These are phyloP conservation scores for Leptinotarsa undecemlineata DNA, from an alignment of 1,140 invertebrate genomes.

Conservation along the genomic window DNA sequence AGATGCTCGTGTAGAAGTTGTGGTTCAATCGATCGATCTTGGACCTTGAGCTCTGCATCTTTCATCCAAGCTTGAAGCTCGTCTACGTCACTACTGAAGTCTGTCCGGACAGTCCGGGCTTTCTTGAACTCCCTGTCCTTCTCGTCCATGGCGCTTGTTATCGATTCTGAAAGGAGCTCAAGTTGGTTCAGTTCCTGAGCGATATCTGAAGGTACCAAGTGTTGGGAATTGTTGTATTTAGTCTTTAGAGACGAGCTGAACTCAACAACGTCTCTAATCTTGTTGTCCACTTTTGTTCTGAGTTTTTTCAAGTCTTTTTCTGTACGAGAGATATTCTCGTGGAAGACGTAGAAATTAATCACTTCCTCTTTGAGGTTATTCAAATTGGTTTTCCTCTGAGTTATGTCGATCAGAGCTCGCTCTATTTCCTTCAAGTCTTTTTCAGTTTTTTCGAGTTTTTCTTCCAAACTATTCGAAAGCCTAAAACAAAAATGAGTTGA, in stretches of 20 bases:
- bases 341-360: constrained; percentile 72
- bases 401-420: constrained; percentile 65
- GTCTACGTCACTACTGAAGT: constrained; percentile 79
- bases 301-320: constrained; percentile 58
- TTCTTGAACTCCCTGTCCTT: constrained; percentile 84
- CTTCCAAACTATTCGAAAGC: constrained; percentile 59
- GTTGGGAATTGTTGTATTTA: constrained; percentile 66
- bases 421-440: constrained; percentile 66
- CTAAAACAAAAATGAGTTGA: constrained; percentile 49
- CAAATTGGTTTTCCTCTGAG: constrained; percentile 65
- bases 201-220: constrained; percentile 74
- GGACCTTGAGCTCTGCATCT: constrained; percentile 78
- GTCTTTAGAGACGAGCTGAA: constrained; percentile 68
- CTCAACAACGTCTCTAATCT: constrained; percentile 63
- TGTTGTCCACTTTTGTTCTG: constrained; percentile 57
- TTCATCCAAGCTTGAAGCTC: constrained; percentile 81
- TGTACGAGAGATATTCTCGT: constrained; percentile 64
- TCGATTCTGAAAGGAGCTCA: constrained; percentile 78
- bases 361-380: constrained; percentile 66
- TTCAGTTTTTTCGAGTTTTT: constrained; percentile 63
- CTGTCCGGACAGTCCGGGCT: constrained; percentile 76
- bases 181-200: constrained; percentile 74
- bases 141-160: constrained; percentile 79
- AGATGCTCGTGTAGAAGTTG: constrained; percentile 75
- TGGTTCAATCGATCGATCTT: constrained; percentile 79